These are phyloP conservation scores for Willisornis vidua DNA, from an alignment of 2,113 vertebrate genomes.

Conservation along the genomic window DNA sequence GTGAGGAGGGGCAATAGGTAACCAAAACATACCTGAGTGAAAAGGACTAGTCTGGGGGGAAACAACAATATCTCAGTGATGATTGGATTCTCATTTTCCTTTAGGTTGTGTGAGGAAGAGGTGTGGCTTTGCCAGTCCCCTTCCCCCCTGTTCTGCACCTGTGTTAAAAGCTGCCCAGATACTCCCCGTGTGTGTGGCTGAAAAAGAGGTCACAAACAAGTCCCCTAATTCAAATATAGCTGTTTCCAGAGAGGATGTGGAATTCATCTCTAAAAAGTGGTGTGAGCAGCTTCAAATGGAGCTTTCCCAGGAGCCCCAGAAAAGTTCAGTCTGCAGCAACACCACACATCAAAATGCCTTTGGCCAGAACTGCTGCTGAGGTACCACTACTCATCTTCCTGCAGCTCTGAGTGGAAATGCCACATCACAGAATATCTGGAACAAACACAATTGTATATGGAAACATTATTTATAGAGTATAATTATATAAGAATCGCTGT, in stretches of 20 bases:
- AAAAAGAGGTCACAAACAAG: background rate
- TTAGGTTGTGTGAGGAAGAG: background rate
- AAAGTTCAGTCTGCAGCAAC: background rate
- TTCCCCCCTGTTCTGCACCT: background rate
- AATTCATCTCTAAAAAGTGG: background rate
- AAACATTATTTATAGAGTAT: background rate
- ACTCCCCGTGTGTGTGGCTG: accelerated
- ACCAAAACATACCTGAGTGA: background rate
- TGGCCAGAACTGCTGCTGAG: background rate
- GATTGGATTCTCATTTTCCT: background rate
- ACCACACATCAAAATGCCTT: background rate
- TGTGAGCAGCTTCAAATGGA: background rate
- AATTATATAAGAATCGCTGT: background rate
- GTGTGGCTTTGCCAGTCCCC: background rate
- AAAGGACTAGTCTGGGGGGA: background rate
- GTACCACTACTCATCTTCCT: background rate
- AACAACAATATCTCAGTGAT: background rate
- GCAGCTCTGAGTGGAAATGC: background rate
- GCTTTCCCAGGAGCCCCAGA: background rate
- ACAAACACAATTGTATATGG: background rate
- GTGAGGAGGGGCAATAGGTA: background rate
- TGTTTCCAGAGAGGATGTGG: background rate
- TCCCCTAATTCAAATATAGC: background rate
- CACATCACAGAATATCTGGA: background rate
- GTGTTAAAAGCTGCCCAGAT: background rate